These are phyloP conservation scores for Cantharis flavilabris DNA, from an alignment of 2,888 invertebrate genomes.

Conservation along the genomic window DNA sequence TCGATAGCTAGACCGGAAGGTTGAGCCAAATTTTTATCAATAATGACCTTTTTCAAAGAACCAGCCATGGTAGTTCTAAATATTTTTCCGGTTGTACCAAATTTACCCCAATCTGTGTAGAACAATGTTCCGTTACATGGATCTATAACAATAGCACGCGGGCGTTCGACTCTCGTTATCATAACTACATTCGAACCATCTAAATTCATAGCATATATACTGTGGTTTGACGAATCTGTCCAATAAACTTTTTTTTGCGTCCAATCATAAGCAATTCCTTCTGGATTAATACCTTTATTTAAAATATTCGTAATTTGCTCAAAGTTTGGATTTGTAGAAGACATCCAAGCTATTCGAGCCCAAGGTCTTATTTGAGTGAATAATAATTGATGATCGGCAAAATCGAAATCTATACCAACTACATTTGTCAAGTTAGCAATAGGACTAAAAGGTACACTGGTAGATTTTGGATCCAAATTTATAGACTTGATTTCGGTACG, in stretches of 20 bases:
- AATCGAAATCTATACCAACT: constrained; percentile 95
- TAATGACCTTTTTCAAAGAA: constrained; percentile 83
- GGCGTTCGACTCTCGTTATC: constrained; percentile 91
- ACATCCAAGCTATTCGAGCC: constrained; percentile 84
- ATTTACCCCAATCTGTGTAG: constrained; percentile 95
- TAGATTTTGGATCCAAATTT: constrained; percentile 82
- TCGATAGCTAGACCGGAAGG: constrained; percentile 96
- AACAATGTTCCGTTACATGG: constrained; percentile 95
- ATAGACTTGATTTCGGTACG: constrained; percentile 91
- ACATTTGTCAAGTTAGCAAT: constrained; percentile 87
- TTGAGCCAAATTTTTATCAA: constrained; percentile 89
- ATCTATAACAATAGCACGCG: constrained; percentile 93
- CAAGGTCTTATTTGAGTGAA: constrained; percentile 94
- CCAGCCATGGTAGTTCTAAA: constrained; percentile 97
- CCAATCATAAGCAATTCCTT: constrained; percentile 97
- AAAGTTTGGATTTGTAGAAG: constrained; percentile 70
- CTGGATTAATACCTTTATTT: constrained; percentile 84
- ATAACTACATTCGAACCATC: constrained; percentile 86
- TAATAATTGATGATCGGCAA: constrained; percentile 81
- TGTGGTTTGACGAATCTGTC: constrained; percentile 94
- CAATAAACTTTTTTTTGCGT: constrained; percentile 96
- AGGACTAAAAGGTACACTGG: constrained; percentile 83
- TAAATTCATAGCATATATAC: constrained; percentile 92
- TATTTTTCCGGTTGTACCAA: constrained; percentile 91
- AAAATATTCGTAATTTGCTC: constrained; percentile 70